Conservation (phyloP, 2,113 vertebrate genomes). For the Hippolais icterina region DNA sequence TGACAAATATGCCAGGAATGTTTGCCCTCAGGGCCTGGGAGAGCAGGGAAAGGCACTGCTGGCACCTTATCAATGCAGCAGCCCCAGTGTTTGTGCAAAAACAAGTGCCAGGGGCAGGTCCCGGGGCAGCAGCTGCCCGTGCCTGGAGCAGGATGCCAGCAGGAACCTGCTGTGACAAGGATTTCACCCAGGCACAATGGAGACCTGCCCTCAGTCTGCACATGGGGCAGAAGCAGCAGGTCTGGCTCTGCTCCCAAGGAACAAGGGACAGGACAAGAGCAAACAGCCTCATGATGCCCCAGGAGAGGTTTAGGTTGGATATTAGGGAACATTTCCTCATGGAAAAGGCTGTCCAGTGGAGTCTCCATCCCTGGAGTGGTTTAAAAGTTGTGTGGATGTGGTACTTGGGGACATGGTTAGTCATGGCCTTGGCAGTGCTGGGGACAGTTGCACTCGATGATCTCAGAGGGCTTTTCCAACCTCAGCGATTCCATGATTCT, state of each 20-base stretch:
- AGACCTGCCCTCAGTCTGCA: neutral
- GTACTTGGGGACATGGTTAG: neutral
- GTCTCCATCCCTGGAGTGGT: neutral
- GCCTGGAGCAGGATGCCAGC: neutral
- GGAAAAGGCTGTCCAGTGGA: neutral
- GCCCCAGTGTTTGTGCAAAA: neutral
- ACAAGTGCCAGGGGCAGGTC: neutral
- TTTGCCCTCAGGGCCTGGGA: conserved; percentile 56
- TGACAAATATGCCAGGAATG: conserved; percentile 67
- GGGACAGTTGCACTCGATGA: neutral
- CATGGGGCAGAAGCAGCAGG: neutral
- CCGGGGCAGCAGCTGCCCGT: neutral
- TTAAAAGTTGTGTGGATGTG: fast-evolving
- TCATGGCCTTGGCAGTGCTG: neutral
- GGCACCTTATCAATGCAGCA: conserved; percentile 23
- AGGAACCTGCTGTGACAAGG: neutral
- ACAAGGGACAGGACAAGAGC: neutral
- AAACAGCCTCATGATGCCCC: fast-evolving
- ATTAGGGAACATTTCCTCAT: neutral
- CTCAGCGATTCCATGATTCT: neutral
- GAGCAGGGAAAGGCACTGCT: conserved; percentile 40
- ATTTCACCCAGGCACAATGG: neutral
- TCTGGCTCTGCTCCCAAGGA: neutral
- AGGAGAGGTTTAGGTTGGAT: neutral
- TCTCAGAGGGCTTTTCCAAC: neutral